Percentiles rank a stretch among this genome's conserved stretches.
These are phyloP conservation scores for Cryptomyrus ogoouensis DNA, from an alignment of 2,113 vertebrate species.

Conservation along the genomic window DNA sequence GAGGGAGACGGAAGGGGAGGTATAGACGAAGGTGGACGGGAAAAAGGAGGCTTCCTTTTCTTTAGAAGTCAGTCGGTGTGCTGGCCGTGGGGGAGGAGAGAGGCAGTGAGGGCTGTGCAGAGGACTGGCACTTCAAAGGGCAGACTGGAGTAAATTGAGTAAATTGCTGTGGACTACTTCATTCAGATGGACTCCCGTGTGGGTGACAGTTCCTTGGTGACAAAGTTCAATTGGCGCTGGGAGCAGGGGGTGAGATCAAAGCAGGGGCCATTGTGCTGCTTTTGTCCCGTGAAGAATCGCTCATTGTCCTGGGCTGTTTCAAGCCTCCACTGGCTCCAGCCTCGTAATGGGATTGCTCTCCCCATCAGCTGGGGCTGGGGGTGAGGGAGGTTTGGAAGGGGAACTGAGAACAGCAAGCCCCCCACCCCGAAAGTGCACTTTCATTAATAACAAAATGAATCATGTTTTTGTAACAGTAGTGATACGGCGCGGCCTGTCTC, in stretches of 20 bases:
- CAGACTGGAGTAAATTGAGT: slow-evolving; percentile 82
- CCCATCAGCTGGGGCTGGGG: slow-evolving; percentile 45
- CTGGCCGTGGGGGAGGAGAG: neutral
- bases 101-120: slow-evolving; percentile 59
- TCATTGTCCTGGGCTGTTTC: slow-evolving; percentile 83
- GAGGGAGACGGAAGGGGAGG: slow-evolving; percentile 37
- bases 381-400: slow-evolving; percentile 41
- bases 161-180: slow-evolving; percentile 93
- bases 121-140: slow-evolving; percentile 90
- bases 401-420: slow-evolving; percentile 28
- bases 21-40: neutral
- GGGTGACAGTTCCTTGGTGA: slow-evolving; percentile 90
- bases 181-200: slow-evolving; percentile 87
- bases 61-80: slow-evolving; percentile 12
- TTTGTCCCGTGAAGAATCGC: slow-evolving; percentile 97
- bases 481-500: neutral
- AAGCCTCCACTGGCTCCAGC: slow-evolving; percentile 77
- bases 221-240: slow-evolving; percentile 94
- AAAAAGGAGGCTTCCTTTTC: neutral
- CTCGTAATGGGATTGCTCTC: slow-evolving; percentile 70
- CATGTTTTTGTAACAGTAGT: neutral
- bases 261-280: slow-evolving; percentile 82
- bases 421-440: neutral
- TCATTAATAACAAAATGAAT: neutral
- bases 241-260: slow-evolving; percentile 84